A percentile compares a stretch with the other conserved stretches of the same genome.
Conservation (phyloP, 2,888 invertebrate species). For the Apodemia hepburni region DNA sequence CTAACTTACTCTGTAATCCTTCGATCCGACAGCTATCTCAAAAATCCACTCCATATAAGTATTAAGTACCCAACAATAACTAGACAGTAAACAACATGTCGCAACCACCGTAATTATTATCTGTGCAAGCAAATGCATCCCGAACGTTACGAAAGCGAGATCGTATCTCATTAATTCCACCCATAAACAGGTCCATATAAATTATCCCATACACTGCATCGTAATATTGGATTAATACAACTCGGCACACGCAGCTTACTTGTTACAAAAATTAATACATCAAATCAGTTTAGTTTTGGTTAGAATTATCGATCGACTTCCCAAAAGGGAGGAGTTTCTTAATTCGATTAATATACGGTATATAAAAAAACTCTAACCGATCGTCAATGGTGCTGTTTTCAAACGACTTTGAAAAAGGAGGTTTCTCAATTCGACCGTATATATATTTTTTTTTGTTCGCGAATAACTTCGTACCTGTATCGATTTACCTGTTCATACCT, state of each 20-base stretch:
- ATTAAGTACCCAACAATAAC: background rate
- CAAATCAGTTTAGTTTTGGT: too few species aligned
- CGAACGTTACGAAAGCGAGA: slow-evolving; percentile 1
- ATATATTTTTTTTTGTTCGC: too few species aligned
- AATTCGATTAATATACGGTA: too few species aligned
- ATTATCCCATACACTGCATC: background rate
- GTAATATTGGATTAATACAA: slow-evolving; percentile 8
- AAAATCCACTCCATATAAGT: slow-evolving; percentile 1
- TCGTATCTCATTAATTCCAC: slow-evolving; percentile 7
- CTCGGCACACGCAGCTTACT: slow-evolving; percentile 25
- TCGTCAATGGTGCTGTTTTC: too few species aligned
- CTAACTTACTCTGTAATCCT: background rate
- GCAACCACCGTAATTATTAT: slow-evolving; percentile 9
- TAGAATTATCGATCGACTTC: too few species aligned
- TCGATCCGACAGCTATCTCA: background rate
- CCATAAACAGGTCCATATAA: slow-evolving; percentile 11
- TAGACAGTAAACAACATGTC: background rate
- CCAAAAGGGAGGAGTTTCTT: too few species aligned
- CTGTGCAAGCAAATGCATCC: slow-evolving; percentile 10
- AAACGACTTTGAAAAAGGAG: too few species aligned
- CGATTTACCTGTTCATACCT: too few species aligned
- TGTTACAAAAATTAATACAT: background rate
- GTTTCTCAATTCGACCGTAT: too few species aligned
- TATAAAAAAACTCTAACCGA: too few species aligned
- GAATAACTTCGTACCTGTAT: too few species aligned